Conservation (phyloP, 1,140 invertebrate genomes). For the Goniozus legneri region DNA sequence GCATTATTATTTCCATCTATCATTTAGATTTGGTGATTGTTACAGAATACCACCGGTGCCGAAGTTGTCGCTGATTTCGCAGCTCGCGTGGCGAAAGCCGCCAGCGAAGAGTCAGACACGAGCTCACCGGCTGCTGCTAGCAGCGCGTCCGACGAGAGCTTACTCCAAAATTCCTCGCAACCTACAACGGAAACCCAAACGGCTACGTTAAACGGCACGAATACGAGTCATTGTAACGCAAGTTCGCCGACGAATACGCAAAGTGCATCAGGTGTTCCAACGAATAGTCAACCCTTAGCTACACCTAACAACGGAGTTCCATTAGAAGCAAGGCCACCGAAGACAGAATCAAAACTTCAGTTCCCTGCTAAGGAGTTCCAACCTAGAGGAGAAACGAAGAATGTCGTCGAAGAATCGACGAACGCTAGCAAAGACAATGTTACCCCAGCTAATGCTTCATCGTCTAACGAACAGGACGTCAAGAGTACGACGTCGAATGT, state of each 20-base stretch:
- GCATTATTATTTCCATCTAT: conserved; percentile 35
- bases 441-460: too few relatives aligned
- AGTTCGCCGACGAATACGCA: conserved; percentile 20
- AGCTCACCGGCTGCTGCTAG: conserved; percentile 20
- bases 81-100: conserved; percentile 40
- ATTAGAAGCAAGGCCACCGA: conserved; percentile 20
- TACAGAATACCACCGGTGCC: conserved; percentile 38
- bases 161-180: conserved; percentile 21
- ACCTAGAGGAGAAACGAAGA: conserved; percentile 29
- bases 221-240: conserved; percentile 18
- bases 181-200: conserved; percentile 23
- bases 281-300: conserved; percentile 23
- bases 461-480: conserved; percentile 7
- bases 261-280: conserved; percentile 19
- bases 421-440: conserved; percentile 30
- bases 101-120: conserved; percentile 29
- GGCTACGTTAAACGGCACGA: conserved; percentile 26
- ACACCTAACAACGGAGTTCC: conserved; percentile 18
- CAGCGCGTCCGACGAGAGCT: conserved; percentile 12
- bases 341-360: conserved; percentile 33
- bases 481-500: conserved; percentile 3
- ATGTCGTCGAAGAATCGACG: conserved; percentile 15
- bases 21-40: conserved; percentile 46
- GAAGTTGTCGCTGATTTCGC: conserved; percentile 43
- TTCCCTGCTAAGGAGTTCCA: conserved; percentile 30